Evolutionary conservation across 2,888 invertebrate species (phyloP), one percentile per base, ranked within the genome.

Genomic region (Bombylius discolor): DNA sequence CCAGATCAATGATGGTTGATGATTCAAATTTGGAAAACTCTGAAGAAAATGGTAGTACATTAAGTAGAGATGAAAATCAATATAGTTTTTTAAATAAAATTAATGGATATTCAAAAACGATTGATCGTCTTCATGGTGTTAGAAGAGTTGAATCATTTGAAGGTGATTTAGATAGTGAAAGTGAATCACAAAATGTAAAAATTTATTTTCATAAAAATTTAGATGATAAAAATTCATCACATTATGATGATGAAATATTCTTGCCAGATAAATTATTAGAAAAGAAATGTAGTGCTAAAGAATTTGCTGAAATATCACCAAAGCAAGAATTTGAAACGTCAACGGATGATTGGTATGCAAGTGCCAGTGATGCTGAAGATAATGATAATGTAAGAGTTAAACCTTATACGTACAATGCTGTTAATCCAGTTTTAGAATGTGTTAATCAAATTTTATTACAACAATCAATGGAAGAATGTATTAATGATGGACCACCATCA

Each of bases 341-440:
- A 8, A 70, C 70, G 4, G 86, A 87, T 64, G 87, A 86, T 70
- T 88, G 88, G 88, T 89, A 89, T 70, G 84, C 84, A 13, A 85
- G 84, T 66, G 83, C 83, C 23, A 87, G 87, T 66, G 88, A 87
- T 67, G 84, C 83, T 49, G 88, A 89, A 67, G 86, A 86, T 62
- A 62, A 61, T 47, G 64, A 62, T 57, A 64, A 61, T 47, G 59
- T 66, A 0, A 47, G 62, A 8, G 61, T 66, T 5, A 73, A 72
- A 49, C 62, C 70, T 0, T 74, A 73, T 57, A 68, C 68, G 1
- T 64, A 63, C 5, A 68, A 83, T 60, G 80, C 82, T 32, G 87
- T 89, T 62, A 90, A 89, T 73, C 89, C 89, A 2, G 89, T 90
- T 8, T 72, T 90, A 52, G 89, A 90, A 71, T 89, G 89, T 67